Percentiles rank a stretch among this genome's conserved stretches.
Conservation (phyloP, 2,113 vertebrate genomes). For the Chelonoidis abingdonii region DNA sequence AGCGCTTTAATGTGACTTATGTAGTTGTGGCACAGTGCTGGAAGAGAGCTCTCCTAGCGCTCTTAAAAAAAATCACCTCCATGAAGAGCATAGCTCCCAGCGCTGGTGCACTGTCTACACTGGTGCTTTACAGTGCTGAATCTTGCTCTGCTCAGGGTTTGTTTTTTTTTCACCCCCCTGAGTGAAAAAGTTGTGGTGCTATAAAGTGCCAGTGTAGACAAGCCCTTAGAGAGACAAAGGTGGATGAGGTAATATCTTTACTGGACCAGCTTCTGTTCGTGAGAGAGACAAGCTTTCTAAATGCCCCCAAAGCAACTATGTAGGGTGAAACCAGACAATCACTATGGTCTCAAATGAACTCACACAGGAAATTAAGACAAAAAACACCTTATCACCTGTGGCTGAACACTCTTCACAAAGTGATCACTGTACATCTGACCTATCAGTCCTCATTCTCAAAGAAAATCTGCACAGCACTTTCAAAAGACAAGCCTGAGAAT, state of each 20-base stretch:
- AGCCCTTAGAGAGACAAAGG: no score
- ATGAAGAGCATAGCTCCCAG: no score
- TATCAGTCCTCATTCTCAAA: background rate
- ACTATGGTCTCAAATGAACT: background rate
- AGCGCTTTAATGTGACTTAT: no score
- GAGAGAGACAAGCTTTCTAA: background rate
- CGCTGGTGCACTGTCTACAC: no score
- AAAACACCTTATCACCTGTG: background rate
- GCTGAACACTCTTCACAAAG: background rate
- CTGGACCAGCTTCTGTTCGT: background rate
- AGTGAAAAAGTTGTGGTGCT: no score
- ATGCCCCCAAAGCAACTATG: background rate
- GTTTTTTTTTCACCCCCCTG: no score
- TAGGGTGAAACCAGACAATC: background rate
- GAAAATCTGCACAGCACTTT: background rate
- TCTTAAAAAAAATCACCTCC: no score
- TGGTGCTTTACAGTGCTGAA: no score
- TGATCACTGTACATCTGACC: background rate
- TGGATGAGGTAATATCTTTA: background rate
- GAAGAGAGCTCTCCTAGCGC: no score
- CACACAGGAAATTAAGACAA: background rate
- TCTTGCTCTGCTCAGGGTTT: no score
- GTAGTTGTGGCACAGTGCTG: no score
- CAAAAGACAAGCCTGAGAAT: background rate
- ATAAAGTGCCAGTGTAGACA: no score